Conservation (phyloP, 2,113 vertebrate species). For the Eurypyga helias region DNA sequence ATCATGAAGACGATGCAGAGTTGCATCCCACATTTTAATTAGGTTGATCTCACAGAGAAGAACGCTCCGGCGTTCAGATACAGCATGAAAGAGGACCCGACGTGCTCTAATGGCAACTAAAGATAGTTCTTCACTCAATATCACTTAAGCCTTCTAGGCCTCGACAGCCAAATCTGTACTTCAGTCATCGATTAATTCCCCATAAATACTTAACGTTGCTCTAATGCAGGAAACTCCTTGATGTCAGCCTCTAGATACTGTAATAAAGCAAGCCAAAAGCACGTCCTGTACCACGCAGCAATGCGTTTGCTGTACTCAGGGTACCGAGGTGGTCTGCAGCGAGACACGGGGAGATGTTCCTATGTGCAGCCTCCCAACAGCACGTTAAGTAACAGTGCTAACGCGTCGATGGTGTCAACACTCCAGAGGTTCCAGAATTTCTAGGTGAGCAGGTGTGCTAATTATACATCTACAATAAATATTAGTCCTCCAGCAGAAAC, state of each 20-base stretch:
- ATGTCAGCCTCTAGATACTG: neutral
- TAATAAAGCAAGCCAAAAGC: neutral
- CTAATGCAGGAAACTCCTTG: conserved; percentile 25
- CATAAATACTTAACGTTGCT: conserved; percentile 15
- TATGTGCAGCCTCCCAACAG: neutral
- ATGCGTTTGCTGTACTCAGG: neutral
- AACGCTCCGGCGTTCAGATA: neutral
- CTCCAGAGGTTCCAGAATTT: conserved; percentile 43
- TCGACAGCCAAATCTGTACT: neutral
- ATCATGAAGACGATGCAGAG: neutral
- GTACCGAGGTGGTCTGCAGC: neutral
- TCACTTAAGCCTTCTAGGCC: neutral
- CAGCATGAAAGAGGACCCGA: neutral
- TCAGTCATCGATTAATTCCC: conserved; percentile 31
- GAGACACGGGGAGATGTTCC: neutral
- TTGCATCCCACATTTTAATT: neutral
- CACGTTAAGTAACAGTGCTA: neutral
- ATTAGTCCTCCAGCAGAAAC: neutral
- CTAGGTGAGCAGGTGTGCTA: conserved; percentile 40
- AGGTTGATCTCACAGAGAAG: neutral
- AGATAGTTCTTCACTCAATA: conserved; percentile 43
- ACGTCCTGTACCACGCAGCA: neutral
- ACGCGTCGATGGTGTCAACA: neutral
- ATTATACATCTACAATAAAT: conserved; percentile 18
- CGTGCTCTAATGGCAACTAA: conserved; percentile 36